A percentile compares a stretch with the other conserved stretches of the same genome.
These are phyloP conservation scores for Coelinius sp. DNA, from an alignment of 2,888 invertebrate species.

Conservation along the genomic window DNA sequence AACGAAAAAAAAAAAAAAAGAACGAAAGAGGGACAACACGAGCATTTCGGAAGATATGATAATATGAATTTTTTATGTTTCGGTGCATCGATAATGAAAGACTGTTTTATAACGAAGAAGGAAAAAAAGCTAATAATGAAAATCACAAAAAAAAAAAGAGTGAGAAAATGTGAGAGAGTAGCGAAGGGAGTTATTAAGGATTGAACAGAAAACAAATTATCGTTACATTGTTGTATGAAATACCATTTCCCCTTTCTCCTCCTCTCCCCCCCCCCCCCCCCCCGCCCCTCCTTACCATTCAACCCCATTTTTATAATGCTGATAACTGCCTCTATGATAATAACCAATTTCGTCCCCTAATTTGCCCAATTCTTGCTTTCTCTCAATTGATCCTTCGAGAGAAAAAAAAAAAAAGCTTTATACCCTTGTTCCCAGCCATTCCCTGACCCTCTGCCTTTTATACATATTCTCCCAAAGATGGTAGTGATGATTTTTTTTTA, in stretches of 20 bases:
- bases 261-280: too few species aligned
- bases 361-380: constrained; percentile 25
- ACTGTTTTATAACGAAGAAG: constrained; percentile 56
- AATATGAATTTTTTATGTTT: constrained; percentile 38
- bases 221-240: constrained; percentile 49
- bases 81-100: constrained; percentile 58
- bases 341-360: constrained; percentile 23
- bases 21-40: constrained; percentile 32
- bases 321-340: constrained; percentile 32
- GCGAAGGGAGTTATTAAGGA: constrained; percentile 48
- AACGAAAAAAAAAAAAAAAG: neutral
- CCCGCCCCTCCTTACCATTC: neutral
- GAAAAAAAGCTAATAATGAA: constrained; percentile 34
- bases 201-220: constrained; percentile 48
- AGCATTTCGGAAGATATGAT: constrained; percentile 43
- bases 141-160: constrained; percentile 39
- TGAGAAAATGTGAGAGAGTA: constrained; percentile 41
- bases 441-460: constrained; percentile 41
- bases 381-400: neutral
- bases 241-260: constrained; percentile 31
- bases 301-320: constrained; percentile 28
- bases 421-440: neutral
- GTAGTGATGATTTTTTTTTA: constrained; percentile 58
- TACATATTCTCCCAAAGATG: constrained; percentile 64
- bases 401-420: constrained; percentile 25